Evolutionary conservation across 53 echinoderm and acorn worm species (phyloP), one percentile per base, ranked within the genome.

Genomic region (Apostichopus leukothele): DNA sequence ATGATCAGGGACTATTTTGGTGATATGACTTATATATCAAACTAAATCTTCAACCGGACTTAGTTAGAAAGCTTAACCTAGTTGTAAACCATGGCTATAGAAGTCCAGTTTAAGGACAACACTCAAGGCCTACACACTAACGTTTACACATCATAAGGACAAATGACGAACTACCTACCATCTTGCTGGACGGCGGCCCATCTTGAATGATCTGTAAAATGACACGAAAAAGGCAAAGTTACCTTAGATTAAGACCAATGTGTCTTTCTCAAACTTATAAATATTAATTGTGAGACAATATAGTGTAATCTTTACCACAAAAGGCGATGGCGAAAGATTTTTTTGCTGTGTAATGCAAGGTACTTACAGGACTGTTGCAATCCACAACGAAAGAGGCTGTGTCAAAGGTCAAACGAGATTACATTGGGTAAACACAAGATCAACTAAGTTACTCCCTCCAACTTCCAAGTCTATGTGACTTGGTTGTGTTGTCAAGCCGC

Each of bases 121-220:
- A 39, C 3, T 39, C 39, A 39, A 39, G 39, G 39, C 39, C 39
- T 39, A 39, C 39, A 39, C 39, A 39, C 39, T 3, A 39, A 39
- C 39, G 39, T 39, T 39, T 39, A 39, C 39, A 39, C 39, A 39
- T 39, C 39, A 39, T 39, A 39, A n/a, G 26, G 59, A 20, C 20
- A 39, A 67, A 39, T 63, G 26, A 84, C 71, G 57, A 57, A 57
- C 19, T 67, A 90, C 94, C 90, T 89, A 96, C 96, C 96, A 96
- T 89, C 96, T 92, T 79, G 96, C 96, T 80, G 96, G 96, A 84
- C 96, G 94, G 51, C 96, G 96, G 71, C 96, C 96, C 96, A 96
- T 96, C 92, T 96, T 96, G 93, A 68, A 86, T 60, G 86, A 86
- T 86, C 86, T 88, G 52, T 75, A 75, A 88, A 88, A 53, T 74